phyloP scores from a whole-genome alignment of 2,113 vertebrate genomes.

The Semicossyphus pulcher region DNA sequence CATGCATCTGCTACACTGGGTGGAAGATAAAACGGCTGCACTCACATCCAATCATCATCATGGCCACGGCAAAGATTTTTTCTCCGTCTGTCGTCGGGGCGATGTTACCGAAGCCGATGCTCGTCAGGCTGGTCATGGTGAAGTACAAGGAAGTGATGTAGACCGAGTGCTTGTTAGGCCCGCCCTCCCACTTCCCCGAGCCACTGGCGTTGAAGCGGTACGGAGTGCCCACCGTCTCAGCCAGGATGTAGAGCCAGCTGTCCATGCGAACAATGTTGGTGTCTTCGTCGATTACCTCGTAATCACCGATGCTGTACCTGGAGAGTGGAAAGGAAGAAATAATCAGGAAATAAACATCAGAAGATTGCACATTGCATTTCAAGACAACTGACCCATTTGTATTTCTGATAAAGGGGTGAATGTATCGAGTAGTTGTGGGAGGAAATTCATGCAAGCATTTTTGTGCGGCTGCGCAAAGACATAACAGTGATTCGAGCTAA shows the following conservation, averaged over 20 bases:
- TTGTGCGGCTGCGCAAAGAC: too few relatives aligned
- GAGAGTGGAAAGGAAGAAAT: not conserved
- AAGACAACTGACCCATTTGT: too few relatives aligned
- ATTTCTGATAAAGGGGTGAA: too few relatives aligned
- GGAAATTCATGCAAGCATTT: too few relatives aligned
- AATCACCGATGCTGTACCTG: constrained; percentile 97
- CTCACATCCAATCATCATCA: constrained; percentile 99
- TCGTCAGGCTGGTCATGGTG: constrained; percentile 99
- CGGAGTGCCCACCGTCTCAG: constrained; percentile 89
- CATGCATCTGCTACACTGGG: constrained; percentile 23
- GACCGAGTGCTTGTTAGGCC: constrained; percentile 95
- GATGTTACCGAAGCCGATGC: constrained; percentile 98
- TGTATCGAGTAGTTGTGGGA: too few relatives aligned
- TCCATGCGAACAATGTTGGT: constrained; percentile 90
- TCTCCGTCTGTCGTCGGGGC: constrained; percentile 97
- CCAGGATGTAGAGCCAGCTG: constrained; percentile 98
- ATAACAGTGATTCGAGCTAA: too few relatives aligned
- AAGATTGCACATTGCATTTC: too few relatives aligned
- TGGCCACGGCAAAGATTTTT: constrained; percentile 99
- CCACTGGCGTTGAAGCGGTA: constrained; percentile 94
- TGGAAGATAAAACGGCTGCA: constrained; percentile 64
- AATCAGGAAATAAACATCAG: too few relatives aligned
- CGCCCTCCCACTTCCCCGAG: constrained; percentile 95
- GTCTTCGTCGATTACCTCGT: constrained; percentile 97
- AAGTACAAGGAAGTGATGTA: constrained; percentile 99